Conservation (phyloP, 1,140 invertebrate genomes). For the Magallana ariakensis region DNA sequence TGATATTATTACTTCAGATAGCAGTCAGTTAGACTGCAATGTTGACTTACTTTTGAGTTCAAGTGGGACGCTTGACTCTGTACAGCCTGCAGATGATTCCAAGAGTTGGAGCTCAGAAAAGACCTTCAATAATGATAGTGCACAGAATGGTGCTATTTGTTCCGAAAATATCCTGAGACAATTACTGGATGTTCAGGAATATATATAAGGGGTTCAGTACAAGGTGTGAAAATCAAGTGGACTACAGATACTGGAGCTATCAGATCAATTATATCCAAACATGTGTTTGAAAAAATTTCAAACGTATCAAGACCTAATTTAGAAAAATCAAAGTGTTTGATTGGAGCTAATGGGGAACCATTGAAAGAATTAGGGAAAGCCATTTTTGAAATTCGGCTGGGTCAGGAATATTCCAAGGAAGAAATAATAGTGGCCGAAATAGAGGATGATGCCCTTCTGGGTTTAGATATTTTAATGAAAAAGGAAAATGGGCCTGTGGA, state of each 20-base stretch:
- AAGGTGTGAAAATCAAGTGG: neutral
- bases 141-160: no score
- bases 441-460: conserved; percentile 39
- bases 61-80: no score
- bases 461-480: conserved; percentile 32
- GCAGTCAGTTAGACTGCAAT: no score
- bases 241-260: neutral
- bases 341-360: neutral
- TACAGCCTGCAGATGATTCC: no score
- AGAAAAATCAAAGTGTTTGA: conserved; percentile 24
- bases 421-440: conserved; percentile 47
- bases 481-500: neutral
- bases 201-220: conserved; percentile 10
- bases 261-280: conserved; percentile 42
- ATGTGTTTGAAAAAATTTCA: conserved; percentile 35
- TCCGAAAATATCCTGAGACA: no score
- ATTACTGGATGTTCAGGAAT: no score
- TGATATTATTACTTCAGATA: no score
- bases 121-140: no score
- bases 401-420: neutral
- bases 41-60: no score
- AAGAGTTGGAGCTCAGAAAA: no score
- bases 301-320: neutral
- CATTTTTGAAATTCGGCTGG: conserved; percentile 35
- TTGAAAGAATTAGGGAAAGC: conserved; percentile 46